Base-by-base conservation (phyloP, 1,140 invertebrate genomes). In the Drosophila equinoxialis region DNA sequence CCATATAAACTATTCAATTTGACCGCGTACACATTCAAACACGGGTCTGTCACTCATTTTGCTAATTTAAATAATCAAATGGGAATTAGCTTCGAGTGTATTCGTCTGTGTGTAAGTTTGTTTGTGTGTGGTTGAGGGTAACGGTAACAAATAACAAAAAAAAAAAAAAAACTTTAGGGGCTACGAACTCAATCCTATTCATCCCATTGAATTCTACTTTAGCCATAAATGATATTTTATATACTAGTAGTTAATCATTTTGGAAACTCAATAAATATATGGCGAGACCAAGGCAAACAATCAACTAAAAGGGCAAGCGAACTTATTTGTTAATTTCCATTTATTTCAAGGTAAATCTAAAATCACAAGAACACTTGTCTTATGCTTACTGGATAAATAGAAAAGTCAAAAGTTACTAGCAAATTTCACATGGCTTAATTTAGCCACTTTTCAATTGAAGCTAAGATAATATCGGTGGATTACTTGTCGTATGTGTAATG, bases 1-100 rank as follows among this genome's bases (percentile, higher is more conserved):
- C 51, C 45, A 61, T 66, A 75, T 71, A 81, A 81, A 73, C 78
- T 85, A 79, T 85, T 86, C 84, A 87, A 87, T 89, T 87, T 87
- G 72, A 65, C 59, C 71, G 83, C 67, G 59, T 58, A 51, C 39
- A 54, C 60, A 71, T 64, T 42, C 60, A 30, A 13, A 37, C 26
- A 63, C 60, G 39, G 55, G 79, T 75, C 80, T 87, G 83, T 89
- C 83, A 87, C 83, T 87, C 83, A 87, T 68, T 71, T 83, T 42
- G 70, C 83, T 87, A 87, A 87, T 89, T 87, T 89, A 87, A 67
- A 71, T 87, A 87, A 87, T 87, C 83, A 87, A 87, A 86, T 58
- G 77, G 63, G 79, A 87, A 89, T 89, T 87, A 79, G 76, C 65
- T 65, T n/a, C 39, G 23, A 10, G 33, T 13, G 26, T 70, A 51